These are phyloP conservation scores for Drosophila robusta DNA, from an alignment of 2,888 invertebrate genomes.

Conservation along the genomic window DNA sequence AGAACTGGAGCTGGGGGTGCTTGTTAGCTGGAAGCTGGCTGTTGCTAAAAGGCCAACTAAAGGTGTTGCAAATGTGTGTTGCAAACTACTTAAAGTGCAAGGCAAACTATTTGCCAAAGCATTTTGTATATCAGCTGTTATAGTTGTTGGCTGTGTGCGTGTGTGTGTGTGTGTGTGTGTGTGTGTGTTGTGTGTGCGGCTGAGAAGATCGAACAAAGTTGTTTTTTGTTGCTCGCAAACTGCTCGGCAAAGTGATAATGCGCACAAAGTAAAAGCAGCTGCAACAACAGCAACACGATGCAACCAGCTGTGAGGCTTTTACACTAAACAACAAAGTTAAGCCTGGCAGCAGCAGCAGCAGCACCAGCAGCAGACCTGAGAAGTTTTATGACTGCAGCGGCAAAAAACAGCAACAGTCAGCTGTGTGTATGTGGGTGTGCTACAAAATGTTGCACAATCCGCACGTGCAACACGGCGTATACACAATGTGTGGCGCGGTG, in stretches of 20 bases:
- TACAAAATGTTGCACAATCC: conserved; percentile 59
- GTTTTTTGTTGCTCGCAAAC: conserved; percentile 34
- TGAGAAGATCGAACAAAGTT: conserved; percentile 71
- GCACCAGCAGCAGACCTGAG: conserved; percentile 15
- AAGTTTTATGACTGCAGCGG: conserved; percentile 61
- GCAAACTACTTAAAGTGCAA: conserved; percentile 68
- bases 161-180: conserved; percentile 8
- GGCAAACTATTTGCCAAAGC: conserved; percentile 64
- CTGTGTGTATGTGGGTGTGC: conserved; percentile 7
- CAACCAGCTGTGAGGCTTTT: conserved; percentile 59
- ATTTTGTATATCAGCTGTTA: conserved; percentile 44
- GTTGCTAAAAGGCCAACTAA: conserved; percentile 62
- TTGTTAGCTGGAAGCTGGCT: conserved; percentile 10
- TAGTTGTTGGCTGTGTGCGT: conserved; percentile 3
- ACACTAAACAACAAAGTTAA: conserved; percentile 79
- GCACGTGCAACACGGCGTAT: conserved; percentile 68
- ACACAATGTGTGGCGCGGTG: conserved; percentile 41
- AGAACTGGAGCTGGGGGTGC: not conserved
- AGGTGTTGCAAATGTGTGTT: conserved; percentile 69
- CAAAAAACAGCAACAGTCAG: conserved; percentile 21
- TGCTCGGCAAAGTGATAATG: conserved; percentile 68
- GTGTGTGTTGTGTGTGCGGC: conserved; percentile 20
- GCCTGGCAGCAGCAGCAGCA: conserved; percentile 38
- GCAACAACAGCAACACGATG: conserved; percentile 18
- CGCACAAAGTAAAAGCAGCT: conserved; percentile 70